phyloP scores from a whole-genome alignment of 2,113 vertebrate genomes.

The Ictalurus furcatus region DNA sequence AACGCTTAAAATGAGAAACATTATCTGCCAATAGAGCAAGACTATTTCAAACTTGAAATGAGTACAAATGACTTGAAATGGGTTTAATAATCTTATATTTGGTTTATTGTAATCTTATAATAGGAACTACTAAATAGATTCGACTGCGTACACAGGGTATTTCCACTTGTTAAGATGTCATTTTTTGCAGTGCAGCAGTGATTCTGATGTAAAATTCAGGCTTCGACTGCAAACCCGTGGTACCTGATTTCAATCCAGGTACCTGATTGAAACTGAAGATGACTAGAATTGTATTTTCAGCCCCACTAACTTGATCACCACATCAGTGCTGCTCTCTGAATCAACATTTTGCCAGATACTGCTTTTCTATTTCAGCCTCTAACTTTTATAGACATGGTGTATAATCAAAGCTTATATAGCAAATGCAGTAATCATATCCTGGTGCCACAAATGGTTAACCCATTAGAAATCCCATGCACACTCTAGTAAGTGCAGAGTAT shows the following conservation, averaged over 20 bases:
- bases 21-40: too few relatives aligned
- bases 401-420: neutral
- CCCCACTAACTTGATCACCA: too few relatives aligned
- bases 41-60: too few relatives aligned
- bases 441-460: neutral
- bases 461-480: neutral
- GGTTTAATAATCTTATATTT: too few relatives aligned
- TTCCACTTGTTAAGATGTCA: too few relatives aligned
- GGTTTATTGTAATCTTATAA: too few relatives aligned
- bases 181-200: neutral
- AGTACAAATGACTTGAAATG: too few relatives aligned
- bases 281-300: too few relatives aligned
- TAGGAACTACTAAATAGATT: too few relatives aligned
- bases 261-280: neutral
- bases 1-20: too few relatives aligned
- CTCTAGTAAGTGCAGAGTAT: neutral
- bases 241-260: neutral
- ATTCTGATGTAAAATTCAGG: neutral
- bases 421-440: neutral
- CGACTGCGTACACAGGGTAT: too few relatives aligned
- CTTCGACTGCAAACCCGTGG: neutral
- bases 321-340: neutral
- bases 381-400: neutral
- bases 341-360: neutral
- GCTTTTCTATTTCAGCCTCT: neutral